Conservation (phyloP, 2,888 invertebrate species). For the Stenurella melanura region DNA sequence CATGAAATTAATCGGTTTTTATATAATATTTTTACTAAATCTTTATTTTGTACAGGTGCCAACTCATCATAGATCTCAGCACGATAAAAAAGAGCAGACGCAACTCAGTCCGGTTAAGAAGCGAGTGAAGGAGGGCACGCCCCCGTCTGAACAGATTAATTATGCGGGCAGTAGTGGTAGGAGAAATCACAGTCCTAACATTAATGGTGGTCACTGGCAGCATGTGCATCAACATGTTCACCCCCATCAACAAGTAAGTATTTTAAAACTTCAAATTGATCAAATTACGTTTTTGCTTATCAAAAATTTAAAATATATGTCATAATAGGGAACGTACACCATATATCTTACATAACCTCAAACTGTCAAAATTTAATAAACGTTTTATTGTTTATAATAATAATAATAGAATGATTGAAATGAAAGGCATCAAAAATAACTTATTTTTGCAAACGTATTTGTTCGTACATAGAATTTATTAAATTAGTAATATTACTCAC, state of each 20-base stretch:
- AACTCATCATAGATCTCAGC: slow-evolving; percentile 72
- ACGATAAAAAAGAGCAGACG: slow-evolving; percentile 89
- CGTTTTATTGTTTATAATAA: too few relatives aligned
- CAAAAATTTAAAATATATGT: not conserved
- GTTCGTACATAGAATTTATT: too few relatives aligned
- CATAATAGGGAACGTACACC: too few relatives aligned
- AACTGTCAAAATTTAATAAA: too few relatives aligned
- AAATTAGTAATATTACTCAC: too few relatives aligned
- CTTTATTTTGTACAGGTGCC: slow-evolving; percentile 61
- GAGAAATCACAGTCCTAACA: slow-evolving; percentile 68
- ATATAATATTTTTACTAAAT: not conserved
- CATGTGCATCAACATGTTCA: slow-evolving; percentile 68
- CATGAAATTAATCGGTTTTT: too few relatives aligned
- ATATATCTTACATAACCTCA: too few relatives aligned
- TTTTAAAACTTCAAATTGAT: not conserved
- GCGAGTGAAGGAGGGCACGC: slow-evolving; percentile 96
- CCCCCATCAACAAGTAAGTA: slow-evolving; percentile 66
- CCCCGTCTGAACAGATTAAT: slow-evolving; percentile 78
- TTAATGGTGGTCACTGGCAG: slow-evolving; percentile 71
- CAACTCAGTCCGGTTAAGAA: slow-evolving; percentile 98
- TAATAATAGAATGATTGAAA: too few relatives aligned
- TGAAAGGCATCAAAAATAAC: too few relatives aligned
- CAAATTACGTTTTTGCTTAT: too few relatives aligned
- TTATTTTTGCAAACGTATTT: too few relatives aligned
- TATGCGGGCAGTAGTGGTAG: slow-evolving; percentile 61